Conservation (phyloP, 1,140 invertebrate genomes). For the Nasonia longicornis region DNA sequence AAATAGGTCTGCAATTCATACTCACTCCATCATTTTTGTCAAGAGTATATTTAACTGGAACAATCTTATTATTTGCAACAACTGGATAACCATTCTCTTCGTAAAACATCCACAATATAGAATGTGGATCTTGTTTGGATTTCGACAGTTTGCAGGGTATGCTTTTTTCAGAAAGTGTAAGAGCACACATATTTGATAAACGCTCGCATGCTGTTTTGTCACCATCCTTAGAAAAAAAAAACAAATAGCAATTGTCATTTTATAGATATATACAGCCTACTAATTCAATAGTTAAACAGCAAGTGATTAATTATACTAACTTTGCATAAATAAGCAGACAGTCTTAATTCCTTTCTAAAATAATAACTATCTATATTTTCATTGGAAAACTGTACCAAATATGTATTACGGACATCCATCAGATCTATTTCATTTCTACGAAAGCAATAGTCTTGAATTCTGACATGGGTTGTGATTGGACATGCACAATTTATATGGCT, state of each 20-base stretch:
- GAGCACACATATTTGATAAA: constrained; percentile 78
- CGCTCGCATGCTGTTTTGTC: constrained; percentile 75
- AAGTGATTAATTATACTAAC: constrained; percentile 56
- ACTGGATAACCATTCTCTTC: constrained; percentile 65
- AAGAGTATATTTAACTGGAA: constrained; percentile 71
- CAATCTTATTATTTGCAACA: constrained; percentile 68
- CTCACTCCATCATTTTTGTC: constrained; percentile 63
- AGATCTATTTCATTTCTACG: constrained; percentile 56
- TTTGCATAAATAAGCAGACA: constrained; percentile 69
- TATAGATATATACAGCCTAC: background rate
- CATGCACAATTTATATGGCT: constrained; percentile 57
- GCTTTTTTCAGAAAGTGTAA: constrained; percentile 72
- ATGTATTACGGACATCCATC: constrained; percentile 59
- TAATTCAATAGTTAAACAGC: background rate
- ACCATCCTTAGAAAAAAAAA: constrained; percentile 65
- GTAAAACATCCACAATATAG: constrained; percentile 72
- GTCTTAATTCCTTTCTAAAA: constrained; percentile 66
- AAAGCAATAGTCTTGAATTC: constrained; percentile 65
- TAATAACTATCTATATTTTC: constrained; percentile 67
- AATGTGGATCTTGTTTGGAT: constrained; percentile 62
- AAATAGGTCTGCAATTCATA: constrained; percentile 26
- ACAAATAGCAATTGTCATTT: constrained; percentile 46
- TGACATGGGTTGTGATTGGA: constrained; percentile 51
- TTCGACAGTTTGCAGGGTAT: constrained; percentile 70
- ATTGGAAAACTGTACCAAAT: constrained; percentile 62